phyloP scores from a whole-genome alignment of 2,797 vertebrate genomes.

The Erethizon dorsatum region DNA sequence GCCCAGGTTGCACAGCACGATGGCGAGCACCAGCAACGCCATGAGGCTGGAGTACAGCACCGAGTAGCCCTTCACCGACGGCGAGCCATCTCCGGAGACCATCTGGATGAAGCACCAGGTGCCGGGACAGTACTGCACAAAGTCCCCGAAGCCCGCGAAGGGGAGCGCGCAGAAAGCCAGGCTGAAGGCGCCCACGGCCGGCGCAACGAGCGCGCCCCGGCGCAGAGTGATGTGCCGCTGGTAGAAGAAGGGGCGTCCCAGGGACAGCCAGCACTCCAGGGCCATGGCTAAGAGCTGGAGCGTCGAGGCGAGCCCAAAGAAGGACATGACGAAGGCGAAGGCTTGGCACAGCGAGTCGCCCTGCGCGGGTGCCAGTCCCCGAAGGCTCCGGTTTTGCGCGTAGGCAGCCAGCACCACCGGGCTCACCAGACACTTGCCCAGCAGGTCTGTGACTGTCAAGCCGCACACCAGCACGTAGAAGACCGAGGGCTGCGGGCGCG shows the following conservation, averaged over 20 bases:
- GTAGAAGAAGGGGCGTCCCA: conserved; percentile 91
- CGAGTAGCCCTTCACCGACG: conserved; percentile 84
- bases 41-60: conserved; percentile 90
- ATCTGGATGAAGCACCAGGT: conserved; percentile 92
- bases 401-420: conserved; percentile 86
- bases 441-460: conserved; percentile 89
- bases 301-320: conserved; percentile 91
- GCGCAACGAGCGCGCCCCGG: conserved; percentile 79
- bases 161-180: conserved; percentile 89
- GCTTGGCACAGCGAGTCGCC: conserved; percentile 80
- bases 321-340: conserved; percentile 90
- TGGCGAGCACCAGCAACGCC: conserved; percentile 88
- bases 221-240: conserved; percentile 85
- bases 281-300: conserved; percentile 91
- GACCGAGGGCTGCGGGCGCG: conserved; percentile 82
- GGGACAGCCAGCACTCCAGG: conserved; percentile 90
- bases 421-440: conserved; percentile 89
- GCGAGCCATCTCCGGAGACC: conserved; percentile 40
- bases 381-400: conserved; percentile 83
- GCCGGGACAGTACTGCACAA: conserved; percentile 91
- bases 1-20: conserved; percentile 89
- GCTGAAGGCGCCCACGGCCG: conserved; percentile 82
- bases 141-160: conserved; percentile 86
- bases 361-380: conserved; percentile 51
- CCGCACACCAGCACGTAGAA: conserved; percentile 90